phyloP scores from a whole-genome alignment of 2,888 invertebrate species.

The Chouioia cunea region DNA sequence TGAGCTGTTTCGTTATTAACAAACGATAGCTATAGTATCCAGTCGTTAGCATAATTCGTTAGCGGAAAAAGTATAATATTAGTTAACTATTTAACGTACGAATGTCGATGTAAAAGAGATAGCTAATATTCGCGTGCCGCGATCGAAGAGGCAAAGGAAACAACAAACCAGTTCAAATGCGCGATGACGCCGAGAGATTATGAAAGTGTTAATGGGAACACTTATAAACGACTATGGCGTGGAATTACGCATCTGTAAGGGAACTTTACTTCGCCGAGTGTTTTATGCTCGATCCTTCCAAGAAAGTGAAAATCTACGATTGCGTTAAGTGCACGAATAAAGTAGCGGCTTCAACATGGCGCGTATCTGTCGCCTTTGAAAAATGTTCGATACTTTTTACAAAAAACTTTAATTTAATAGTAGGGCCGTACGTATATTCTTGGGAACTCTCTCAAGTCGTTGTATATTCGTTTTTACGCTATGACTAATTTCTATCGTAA shows the following conservation, averaged over 20 bases:
- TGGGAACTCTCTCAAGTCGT: too few species aligned
- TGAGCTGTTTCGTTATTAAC: too few species aligned
- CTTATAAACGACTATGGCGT: constrained; percentile 11
- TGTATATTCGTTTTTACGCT: too few species aligned
- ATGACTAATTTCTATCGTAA: too few species aligned
- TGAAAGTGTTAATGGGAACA: constrained; percentile 39
- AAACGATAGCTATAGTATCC: neutral
- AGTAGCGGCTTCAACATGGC: neutral
- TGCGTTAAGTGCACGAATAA: constrained; percentile 1
- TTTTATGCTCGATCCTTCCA: constrained; percentile 3
- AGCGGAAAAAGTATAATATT: too few species aligned
- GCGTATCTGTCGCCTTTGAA: neutral
- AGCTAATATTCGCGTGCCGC: neutral
- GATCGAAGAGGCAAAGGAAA: neutral
- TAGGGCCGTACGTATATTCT: too few species aligned
- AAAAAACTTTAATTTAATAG: too few species aligned
- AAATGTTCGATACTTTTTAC: too few species aligned
- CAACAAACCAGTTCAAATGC: neutral
- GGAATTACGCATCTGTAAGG: constrained; percentile 8
- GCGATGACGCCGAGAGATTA: constrained; percentile 27
- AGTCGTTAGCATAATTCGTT: too few species aligned
- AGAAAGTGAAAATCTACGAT: constrained; percentile 20
- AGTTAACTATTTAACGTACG: too few species aligned
- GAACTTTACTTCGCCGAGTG: neutral
- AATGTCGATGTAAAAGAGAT: neutral